phyloP scores from a whole-genome alignment of 2,113 vertebrate species.

The Chaetodon trifascialis region DNA sequence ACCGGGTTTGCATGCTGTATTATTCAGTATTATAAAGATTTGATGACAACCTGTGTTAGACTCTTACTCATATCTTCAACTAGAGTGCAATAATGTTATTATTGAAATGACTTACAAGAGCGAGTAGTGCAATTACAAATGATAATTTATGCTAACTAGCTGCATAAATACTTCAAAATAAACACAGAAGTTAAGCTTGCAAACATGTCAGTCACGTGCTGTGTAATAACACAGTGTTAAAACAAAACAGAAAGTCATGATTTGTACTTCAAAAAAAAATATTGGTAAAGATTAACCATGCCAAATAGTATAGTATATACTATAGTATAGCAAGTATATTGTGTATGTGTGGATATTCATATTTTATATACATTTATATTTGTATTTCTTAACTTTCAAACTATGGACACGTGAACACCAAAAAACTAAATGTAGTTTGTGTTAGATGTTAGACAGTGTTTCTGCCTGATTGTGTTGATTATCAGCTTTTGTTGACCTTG shows the following conservation, averaged over 20 bases:
- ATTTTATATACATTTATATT: no score
- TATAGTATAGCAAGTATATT: no score
- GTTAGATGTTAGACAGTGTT: background rate
- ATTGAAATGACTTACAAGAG: background rate
- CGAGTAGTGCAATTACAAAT: background rate
- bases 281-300: no score
- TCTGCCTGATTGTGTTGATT: background rate
- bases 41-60: background rate
- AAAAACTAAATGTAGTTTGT: background rate
- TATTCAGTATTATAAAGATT: slow-evolving; percentile 6
- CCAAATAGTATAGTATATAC: background rate
- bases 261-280: background rate
- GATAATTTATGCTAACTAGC: background rate
- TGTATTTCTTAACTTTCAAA: background rate
- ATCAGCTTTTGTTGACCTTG: no score
- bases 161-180: background rate
- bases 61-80: background rate
- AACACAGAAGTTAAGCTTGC: background rate
- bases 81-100: background rate
- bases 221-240: background rate
- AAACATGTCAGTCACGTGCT: background rate
- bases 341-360: no score
- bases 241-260: background rate
- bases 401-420: background rate
- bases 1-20: slow-evolving; percentile 19